Evolutionary conservation across 1,140 invertebrate species (phyloP).

Genomic region (Pogonomyrmex barbatus): DNA sequence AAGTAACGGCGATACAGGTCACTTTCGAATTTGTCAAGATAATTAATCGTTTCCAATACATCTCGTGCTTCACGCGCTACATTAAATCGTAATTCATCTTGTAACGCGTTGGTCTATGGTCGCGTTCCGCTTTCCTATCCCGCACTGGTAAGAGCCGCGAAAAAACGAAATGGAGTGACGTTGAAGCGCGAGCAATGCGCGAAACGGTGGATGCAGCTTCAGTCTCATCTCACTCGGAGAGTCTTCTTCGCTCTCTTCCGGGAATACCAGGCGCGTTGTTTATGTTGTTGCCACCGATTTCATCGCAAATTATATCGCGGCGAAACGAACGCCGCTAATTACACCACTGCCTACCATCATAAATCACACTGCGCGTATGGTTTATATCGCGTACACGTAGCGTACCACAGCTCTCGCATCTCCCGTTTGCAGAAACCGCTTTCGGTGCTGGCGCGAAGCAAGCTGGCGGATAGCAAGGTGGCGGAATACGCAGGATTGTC

Average conservation of each 20-base stretch:
- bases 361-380: conserved; percentile 41
- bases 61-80: not conserved
- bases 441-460: not conserved
- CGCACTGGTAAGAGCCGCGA: not conserved
- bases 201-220: not conserved
- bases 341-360: conserved; percentile 40
- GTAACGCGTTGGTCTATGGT: not conserved
- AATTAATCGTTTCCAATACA: conserved; percentile 15
- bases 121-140: not conserved
- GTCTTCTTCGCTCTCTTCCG: not conserved
- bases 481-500: conserved; percentile 19
- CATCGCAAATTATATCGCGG: conserved; percentile 54
- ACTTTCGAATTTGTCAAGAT: conserved; percentile 23
- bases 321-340: conserved; percentile 49
- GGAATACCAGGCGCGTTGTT: not conserved
- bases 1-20: not conserved
- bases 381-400: conserved; percentile 11
- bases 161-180: not conserved
- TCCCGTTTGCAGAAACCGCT: conserved; percentile 41
- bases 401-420: not conserved
- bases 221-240: not conserved
- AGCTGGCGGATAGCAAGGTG: not conserved
- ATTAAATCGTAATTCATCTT: conserved; percentile 16
- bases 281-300: conserved; percentile 54
- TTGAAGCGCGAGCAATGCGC: not conserved